Evolutionary conservation across 2,797 vertebrate genomes (phyloP).

Genomic region (Eulemur albifrons): DNA sequence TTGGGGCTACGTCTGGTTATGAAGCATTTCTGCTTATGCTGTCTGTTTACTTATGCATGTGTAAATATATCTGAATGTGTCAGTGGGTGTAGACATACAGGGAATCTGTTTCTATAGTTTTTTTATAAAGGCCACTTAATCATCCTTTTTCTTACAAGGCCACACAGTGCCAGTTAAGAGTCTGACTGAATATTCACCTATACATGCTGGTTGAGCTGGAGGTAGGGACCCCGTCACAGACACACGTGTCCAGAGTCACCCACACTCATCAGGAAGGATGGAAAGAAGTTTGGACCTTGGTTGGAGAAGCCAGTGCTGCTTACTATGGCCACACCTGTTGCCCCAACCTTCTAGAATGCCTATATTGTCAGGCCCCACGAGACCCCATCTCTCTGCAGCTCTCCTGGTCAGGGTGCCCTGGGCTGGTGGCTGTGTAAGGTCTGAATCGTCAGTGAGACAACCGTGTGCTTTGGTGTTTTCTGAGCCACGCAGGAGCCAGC

Average conservation of each 20-base stretch:
- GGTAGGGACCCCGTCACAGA: not conserved
- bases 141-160: not conserved
- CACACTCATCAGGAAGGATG: not conserved
- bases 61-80: not conserved
- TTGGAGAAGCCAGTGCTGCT: rapidly evolving
- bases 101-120: not conserved
- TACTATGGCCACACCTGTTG: not conserved
- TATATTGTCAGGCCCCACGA: rapidly evolving
- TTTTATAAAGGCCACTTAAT: not conserved
- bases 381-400: not conserved
- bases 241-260: rapidly evolving
- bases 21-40: not conserved
- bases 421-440: not conserved
- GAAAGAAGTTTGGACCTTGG: not conserved
- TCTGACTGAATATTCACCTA: not conserved
- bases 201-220: not conserved
- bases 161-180: not conserved
- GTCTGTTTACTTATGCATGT: not conserved
- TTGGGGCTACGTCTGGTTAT: not conserved
- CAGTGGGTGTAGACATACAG: not conserved
- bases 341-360: not conserved
- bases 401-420: not conserved
- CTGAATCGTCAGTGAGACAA: not conserved
- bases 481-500: not conserved
- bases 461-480: rapidly evolving